Conservation (phyloP, 1,140 invertebrate genomes). For the Drosophila sproati region DNA sequence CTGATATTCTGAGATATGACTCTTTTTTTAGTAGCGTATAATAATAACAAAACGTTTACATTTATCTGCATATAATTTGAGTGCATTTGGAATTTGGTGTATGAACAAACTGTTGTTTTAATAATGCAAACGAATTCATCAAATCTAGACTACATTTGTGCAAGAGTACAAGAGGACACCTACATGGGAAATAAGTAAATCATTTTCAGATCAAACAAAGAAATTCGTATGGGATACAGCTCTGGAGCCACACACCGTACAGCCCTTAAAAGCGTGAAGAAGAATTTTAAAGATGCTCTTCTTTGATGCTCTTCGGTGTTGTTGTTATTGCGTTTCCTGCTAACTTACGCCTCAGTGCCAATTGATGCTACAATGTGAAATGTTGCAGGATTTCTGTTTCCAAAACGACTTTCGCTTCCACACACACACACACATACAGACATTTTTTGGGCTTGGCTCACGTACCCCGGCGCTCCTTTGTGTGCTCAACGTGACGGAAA, state of each 20-base stretch:
- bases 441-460: constrained; percentile 44
- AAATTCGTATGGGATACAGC: not conserved
- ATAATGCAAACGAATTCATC: not conserved
- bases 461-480: constrained; percentile 71
- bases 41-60: too few relatives aligned
- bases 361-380: constrained; percentile 29
- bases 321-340: constrained; percentile 15
- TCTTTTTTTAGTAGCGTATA: too few relatives aligned
- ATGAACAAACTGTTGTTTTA: too few relatives aligned
- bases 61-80: too few relatives aligned
- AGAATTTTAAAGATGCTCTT: constrained; percentile 18
- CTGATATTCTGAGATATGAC: too few relatives aligned
- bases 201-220: not conserved
- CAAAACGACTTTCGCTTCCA: constrained; percentile 25
- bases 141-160: not conserved
- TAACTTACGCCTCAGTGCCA: constrained; percentile 34
- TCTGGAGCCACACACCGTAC: not conserved
- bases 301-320: constrained; percentile 36
- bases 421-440: constrained; percentile 4
- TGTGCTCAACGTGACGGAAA: constrained; percentile 82
- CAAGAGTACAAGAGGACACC: not conserved
- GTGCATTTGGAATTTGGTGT: too few relatives aligned
- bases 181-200: not conserved
- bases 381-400: constrained; percentile 42
- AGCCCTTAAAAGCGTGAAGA: constrained; percentile 31